These are phyloP conservation scores for Tenthredo distinguenda DNA, from an alignment of 2,888 invertebrate genomes.

Conservation along the genomic window DNA sequence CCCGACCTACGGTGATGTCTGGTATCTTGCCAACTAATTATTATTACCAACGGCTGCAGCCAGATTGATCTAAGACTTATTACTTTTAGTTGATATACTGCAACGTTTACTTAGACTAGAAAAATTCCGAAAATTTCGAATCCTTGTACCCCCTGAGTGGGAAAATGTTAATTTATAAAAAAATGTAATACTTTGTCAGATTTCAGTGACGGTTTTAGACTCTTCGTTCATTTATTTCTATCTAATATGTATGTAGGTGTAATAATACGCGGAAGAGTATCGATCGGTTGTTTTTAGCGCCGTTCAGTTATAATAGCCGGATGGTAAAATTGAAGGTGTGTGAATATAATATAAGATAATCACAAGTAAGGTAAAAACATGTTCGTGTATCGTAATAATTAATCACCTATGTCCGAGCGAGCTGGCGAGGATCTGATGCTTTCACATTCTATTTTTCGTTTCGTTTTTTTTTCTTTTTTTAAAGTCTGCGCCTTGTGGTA, in stretches of 20 bases:
- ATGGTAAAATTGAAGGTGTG: neutral
- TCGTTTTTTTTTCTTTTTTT: neutral
- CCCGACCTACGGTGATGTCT: slow-evolving; percentile 70
- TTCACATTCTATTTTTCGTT: neutral
- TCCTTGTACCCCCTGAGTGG: neutral
- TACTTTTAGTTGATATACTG: neutral
- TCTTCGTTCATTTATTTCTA: neutral
- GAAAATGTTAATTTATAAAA: neutral
- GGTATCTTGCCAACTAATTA: slow-evolving; percentile 60
- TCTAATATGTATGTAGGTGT: neutral
- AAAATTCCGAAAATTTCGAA: neutral
- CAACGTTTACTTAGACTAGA: neutral
- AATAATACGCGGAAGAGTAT: neutral
- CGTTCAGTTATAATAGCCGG: neutral
- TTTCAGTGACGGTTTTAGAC: neutral
- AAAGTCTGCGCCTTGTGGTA: slow-evolving; percentile 41
- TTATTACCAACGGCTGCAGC: slow-evolving; percentile 45
- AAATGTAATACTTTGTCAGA: neutral
- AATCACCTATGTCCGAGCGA: slow-evolving; percentile 24
- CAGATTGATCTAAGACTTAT: slow-evolving; percentile 38
- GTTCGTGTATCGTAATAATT: slow-evolving; percentile 39
- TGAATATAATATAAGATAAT: slow-evolving; percentile 16
- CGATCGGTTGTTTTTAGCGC: neutral
- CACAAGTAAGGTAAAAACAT: neutral
- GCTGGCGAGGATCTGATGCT: slow-evolving; percentile 12